Evolutionary conservation across 2,797 vertebrate genomes (phyloP).

Genomic region (Sparus aurata): DNA sequence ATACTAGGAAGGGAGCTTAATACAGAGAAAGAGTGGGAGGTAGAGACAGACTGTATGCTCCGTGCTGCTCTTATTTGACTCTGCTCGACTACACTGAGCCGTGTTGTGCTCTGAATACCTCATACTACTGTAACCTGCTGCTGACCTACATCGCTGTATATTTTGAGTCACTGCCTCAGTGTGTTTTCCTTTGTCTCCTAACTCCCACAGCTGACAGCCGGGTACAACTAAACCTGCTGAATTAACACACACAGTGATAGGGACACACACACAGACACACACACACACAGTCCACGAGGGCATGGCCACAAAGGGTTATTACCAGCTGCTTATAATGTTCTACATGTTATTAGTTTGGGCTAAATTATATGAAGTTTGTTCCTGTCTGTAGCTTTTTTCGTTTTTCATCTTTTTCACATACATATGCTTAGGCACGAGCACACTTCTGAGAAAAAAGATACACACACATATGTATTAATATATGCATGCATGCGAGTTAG

Average conservation of each 20-base stretch:
- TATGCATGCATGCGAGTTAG: not conserved
- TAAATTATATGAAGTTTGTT: not conserved
- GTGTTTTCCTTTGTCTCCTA: not conserved
- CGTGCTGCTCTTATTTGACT: slow-evolving; percentile 10
- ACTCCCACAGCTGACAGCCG: not conserved
- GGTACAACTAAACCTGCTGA: not conserved
- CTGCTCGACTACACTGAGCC: not conserved
- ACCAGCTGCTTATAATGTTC: not conserved
- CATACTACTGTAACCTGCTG: not conserved
- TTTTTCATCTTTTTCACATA: not conserved
- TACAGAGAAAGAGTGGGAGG: slow-evolving; percentile 21
- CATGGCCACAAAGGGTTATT: not conserved
- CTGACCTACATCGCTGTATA: not conserved
- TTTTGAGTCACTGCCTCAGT: not conserved
- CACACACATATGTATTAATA: not conserved
- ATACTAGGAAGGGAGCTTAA: slow-evolving; percentile 49
- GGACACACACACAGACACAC: not conserved
- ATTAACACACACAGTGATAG: not conserved
- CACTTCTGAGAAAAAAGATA: not conserved
- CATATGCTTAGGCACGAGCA: not conserved
- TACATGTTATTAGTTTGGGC: not conserved
- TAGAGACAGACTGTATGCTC: not conserved
- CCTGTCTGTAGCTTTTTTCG: not conserved
- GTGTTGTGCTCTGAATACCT: not conserved
- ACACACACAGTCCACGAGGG: no score